Conservation (phyloP, 2,888 invertebrate species). For the Platycheirus albimanus region DNA sequence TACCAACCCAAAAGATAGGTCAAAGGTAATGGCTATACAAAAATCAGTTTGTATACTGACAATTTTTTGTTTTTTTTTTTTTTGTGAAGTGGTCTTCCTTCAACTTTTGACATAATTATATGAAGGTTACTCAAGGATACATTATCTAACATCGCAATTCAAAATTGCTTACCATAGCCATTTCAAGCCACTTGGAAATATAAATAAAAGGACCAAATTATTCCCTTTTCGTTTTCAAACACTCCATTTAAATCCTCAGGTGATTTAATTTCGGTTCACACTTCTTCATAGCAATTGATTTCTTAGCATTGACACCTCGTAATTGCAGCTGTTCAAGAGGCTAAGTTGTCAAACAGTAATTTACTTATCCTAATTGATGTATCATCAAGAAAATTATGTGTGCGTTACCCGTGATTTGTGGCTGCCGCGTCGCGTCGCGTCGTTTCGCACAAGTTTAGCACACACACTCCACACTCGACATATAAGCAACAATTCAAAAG, state of each 20-base stretch:
- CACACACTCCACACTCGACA: slow-evolving; percentile 32
- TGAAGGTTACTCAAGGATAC: too few species aligned
- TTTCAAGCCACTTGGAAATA: background rate
- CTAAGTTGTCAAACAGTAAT: slow-evolving; percentile 62
- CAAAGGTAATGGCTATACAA: too few species aligned
- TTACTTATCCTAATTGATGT: slow-evolving; percentile 69
- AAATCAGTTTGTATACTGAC: too few species aligned
- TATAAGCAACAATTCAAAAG: slow-evolving; percentile 23
- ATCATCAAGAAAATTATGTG: slow-evolving; percentile 53
- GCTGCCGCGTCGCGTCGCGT: too few species aligned
- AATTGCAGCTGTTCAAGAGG: slow-evolving; percentile 66
- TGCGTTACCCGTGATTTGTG: slow-evolving; percentile 55
- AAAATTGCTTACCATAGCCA: too few species aligned
- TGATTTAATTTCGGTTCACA: background rate
- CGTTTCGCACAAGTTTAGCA: slow-evolving; percentile 41
- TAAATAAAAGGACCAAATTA: background rate
- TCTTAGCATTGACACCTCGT: slow-evolving; percentile 65
- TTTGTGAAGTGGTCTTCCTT: too few species aligned
- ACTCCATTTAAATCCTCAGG: background rate
- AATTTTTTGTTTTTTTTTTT: too few species aligned
- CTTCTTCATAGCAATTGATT: slow-evolving; percentile 57
- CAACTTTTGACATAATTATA: too few species aligned
- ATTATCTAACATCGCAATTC: too few species aligned
- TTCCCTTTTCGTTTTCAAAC: background rate
- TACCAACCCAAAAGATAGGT: too few species aligned